phyloP scores from a whole-genome alignment of 2,797 vertebrate species.

The Pelodytes ibericus region DNA sequence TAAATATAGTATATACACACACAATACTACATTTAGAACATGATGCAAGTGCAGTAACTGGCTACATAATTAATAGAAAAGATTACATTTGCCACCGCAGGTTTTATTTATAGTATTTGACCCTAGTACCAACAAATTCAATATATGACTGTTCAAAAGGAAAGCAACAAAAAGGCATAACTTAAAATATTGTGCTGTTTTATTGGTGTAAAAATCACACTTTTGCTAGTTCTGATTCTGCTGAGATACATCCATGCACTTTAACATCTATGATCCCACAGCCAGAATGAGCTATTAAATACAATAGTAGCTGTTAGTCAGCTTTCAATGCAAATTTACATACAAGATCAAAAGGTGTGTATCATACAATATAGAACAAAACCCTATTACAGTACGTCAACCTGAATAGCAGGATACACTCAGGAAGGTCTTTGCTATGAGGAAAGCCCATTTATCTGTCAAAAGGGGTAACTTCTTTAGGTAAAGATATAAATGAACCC shows the following conservation, averaged over 20 bases:
- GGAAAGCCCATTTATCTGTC: conserved; percentile 77
- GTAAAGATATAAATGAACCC: conserved; percentile 63
- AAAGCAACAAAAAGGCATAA: not conserved
- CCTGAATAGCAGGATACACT: conserved; percentile 80
- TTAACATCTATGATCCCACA: conserved; percentile 93
- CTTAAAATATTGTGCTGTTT: conserved; percentile 94
- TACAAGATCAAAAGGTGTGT: conserved; percentile 90
- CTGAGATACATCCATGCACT: conserved; percentile 93
- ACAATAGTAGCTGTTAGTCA: conserved; percentile 92
- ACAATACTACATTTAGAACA: too few species aligned
- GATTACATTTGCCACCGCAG: too few species aligned
- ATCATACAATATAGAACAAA: conserved; percentile 90
- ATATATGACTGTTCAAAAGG: too few species aligned
- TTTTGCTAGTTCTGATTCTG: conserved; percentile 92
- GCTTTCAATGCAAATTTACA: conserved; percentile 96
- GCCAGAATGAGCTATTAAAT: conserved; percentile 94
- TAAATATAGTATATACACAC: too few species aligned
- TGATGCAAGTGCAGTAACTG: too few species aligned
- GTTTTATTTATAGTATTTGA: too few species aligned
- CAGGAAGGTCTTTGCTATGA: conserved; percentile 72
- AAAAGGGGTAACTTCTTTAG: conserved; percentile 77
- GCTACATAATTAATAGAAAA: too few species aligned
- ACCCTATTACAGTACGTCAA: conserved; percentile 78
- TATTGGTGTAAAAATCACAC: conserved; percentile 98
- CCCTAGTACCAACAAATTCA: too few species aligned